Base-by-base conservation (phyloP, 2,888 invertebrate species). In the Drosophila helvetica region DNA sequence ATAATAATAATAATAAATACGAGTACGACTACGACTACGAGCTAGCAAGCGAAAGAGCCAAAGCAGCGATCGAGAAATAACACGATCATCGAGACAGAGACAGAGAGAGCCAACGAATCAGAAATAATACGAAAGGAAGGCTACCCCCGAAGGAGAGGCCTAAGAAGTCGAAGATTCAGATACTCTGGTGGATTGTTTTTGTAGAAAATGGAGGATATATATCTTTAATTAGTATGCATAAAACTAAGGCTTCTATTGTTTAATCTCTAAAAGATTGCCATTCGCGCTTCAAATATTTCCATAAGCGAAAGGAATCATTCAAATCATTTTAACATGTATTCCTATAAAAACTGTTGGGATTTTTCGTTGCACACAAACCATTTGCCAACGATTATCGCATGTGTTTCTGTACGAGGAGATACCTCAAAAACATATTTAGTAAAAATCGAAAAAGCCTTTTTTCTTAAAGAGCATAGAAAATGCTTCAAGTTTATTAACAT, bases 401-500 rank as follows among this genome's bases (percentile, higher is more conserved):
- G n/a, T n/a, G n/a, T n/a, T n/a, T n/a, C n/a, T n/a, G n/a, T n/a
- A n/a, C n/a, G n/a, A n/a, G n/a, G n/a, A n/a, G n/a, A n/a, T n/a
- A n/a, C 8, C 27, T 8, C 8, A 1, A 5, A 33, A 5, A 15
- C 15, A 38, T 15, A 38, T 38, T 10, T 5, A 38, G 15, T 6
- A 5, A 15, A 38, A 38, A 15, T 7, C n/a, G 6, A 2, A 38
- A 38, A 6, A 2, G 12, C 5, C 33, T n/a, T 2, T 7, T 25
- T 27, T 27, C 7, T 6, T 7, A 7, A n/a, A n/a, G 38, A 7
- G 38, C n/a, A n/a, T 7, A n/a, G 4, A 15, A 77, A 87, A 73
- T 67, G 77, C 75, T 64, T 47, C 62, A 55, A 76, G 67, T 73
- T 83, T 81, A 79, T 77, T 72, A 75, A 68, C 78, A 78, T 82